Conservation (phyloP, 2,113 vertebrate genomes). For the Toxotes chatareus region DNA sequence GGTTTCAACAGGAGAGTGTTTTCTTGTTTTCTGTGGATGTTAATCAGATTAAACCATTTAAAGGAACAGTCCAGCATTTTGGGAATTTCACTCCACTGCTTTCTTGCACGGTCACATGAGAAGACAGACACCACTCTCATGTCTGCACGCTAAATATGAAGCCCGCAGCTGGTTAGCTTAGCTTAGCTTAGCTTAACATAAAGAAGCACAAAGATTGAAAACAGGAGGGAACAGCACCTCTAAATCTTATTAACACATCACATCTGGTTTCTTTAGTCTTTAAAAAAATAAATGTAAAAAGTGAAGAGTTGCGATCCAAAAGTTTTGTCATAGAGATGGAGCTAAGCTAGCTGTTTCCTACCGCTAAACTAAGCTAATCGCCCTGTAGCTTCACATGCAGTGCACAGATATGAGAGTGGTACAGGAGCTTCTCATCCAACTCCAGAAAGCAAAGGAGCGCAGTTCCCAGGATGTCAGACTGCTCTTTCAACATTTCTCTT, state of each 20-base stretch:
- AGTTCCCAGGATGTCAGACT: slow-evolving; percentile 23
- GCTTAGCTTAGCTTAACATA: background rate
- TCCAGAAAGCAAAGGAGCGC: background rate
- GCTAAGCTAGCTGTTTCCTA: background rate
- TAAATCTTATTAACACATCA: background rate
- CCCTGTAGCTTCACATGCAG: background rate
- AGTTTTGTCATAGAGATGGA: background rate
- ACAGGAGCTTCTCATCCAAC: background rate
- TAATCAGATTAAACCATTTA: slow-evolving; percentile 31
- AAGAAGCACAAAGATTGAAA: slow-evolving; percentile 9
- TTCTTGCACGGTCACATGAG: background rate
- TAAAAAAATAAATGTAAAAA: too few species aligned
- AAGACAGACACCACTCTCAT: background rate
- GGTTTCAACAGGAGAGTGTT: slow-evolving; percentile 16
- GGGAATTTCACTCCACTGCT: background rate
- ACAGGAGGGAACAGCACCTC: background rate
- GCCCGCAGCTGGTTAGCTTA: background rate
- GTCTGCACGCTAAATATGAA: slow-evolving; percentile 16
- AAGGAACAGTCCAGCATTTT: slow-evolving; percentile 19
- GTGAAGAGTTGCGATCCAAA: background rate
- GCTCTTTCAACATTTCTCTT: background rate
- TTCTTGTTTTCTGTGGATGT: background rate
- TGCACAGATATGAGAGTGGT: background rate
- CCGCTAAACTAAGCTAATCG: background rate
- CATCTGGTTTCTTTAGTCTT: background rate